phyloP scores from a whole-genome alignment of 2,113 vertebrate species.

The Mionectes macconnelli region DNA sequence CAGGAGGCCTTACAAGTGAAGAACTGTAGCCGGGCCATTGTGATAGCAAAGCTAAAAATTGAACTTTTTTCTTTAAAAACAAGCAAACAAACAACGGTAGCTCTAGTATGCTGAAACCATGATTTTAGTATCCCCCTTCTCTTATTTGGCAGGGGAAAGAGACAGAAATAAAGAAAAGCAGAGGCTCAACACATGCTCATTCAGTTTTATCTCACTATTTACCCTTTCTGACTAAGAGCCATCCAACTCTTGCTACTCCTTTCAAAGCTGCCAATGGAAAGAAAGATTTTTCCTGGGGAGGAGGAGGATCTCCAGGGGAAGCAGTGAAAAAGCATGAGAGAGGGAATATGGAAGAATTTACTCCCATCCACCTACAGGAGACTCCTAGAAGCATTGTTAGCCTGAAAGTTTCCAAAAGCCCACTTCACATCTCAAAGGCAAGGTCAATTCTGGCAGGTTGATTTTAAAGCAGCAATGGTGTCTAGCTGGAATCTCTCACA shows the following conservation, averaged over 20 bases:
- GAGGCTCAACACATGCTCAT: neutral
- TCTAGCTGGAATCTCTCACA: slow-evolving; percentile 54
- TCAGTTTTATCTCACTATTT: neutral
- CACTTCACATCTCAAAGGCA: slow-evolving; percentile 2
- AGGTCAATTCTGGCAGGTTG: slow-evolving; percentile 49
- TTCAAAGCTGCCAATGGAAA: slow-evolving; percentile 14
- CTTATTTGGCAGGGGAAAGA: neutral
- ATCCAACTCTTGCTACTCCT: neutral
- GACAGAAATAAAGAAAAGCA: neutral
- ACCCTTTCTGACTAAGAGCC: neutral
- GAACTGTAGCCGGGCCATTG: neutral
- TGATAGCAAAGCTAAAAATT: neutral
- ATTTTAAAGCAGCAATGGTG: slow-evolving; percentile 20
- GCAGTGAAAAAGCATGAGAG: neutral
- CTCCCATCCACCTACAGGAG: slow-evolving; percentile 38
- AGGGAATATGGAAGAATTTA: slow-evolving; percentile 44
- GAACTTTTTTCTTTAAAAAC: neutral
- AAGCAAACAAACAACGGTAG: neutral
- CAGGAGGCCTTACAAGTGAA: neutral
- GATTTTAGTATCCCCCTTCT: neutral
- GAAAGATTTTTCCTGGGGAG: slow-evolving; percentile 4
- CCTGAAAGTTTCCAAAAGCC: slow-evolving; percentile 23
- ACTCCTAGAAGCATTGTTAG: slow-evolving; percentile 41
- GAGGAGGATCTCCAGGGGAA: slow-evolving; percentile 7
- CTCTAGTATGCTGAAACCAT: neutral